Evolutionary conservation across 2,113 vertebrate genomes (phyloP), one percentile per base, ranked within the genome.

Genomic region (Cynopterus brachyotis): DNA sequence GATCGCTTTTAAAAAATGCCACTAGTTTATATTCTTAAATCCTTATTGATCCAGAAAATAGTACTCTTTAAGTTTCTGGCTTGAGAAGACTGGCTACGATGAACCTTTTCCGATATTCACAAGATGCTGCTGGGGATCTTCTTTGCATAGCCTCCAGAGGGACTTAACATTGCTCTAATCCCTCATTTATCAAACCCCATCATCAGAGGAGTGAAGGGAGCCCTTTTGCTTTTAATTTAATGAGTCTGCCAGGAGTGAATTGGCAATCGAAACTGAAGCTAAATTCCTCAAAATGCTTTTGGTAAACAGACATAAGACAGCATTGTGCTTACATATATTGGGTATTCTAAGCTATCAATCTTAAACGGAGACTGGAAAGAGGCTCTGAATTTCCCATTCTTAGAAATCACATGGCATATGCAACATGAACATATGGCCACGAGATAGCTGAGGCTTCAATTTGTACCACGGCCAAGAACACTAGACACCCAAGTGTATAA

Each of bases 381-480:
- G 73, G 45, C 85, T 96, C 94, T 60, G 40, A 87, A 72, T 94
- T 88, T 81, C 96, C 78, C 95, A 69, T 97, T 96, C 97, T 93
- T 96, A 85, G 96, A 94, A 96, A 95, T 96, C 89, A 53, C 85
- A 93, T 60, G 95, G 89, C 96, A 94, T 78, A 78, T 94, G 62
- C 73, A 85, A 81, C 50, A 92, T 0, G 0, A 91, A 96, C 45
- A 97, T 96, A 76, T 97, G 91, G 96, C 92, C 76, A 83, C 66
- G 91, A 96, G 87, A 95, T n/a, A 96, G 64, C 96, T 97, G 86
- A 98, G 96, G 89, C 83, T 98, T 97, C 87, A 87, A 24, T 94
- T 92, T 98, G 98, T 96, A 94, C 79, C 37, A 24, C 32, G 96
- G 93, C 95, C 97, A 98, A 96, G 87, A 86, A 73, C 82, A 97